Base-by-base conservation (phyloP, 92 coral and sea anemone species). In the Phenganax stokvisi region DNA sequence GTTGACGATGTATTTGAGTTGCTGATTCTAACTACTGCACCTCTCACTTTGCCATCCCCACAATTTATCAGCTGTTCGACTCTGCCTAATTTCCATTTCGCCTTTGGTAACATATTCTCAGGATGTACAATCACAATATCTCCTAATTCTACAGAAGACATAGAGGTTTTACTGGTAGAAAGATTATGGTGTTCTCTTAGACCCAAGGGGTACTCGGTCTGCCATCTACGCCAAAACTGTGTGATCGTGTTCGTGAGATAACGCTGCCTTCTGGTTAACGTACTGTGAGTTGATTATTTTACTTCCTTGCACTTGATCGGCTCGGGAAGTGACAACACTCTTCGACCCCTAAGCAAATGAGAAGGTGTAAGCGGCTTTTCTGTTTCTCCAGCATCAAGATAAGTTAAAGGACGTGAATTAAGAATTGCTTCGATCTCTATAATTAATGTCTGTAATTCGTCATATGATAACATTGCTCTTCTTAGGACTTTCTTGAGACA, bases 181-280 rank as follows among this genome's bases (percentile, higher is more conserved):
- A 72, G 37, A 30, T 70, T 76, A 73, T 85, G 90, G 16, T 77
- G 30, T 8, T 76, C 82, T 75, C 85, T 85, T 54, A 87, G 29
- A 27, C 84, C 88, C 74, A 80, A n/a, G 54, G 83, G 79, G 59
- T 86, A 90, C 51, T 90, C 89, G 1, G 70, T 71, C 44, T 79
- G 82, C 90, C 89, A 83, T 75, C 87, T 70, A 44, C 57, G 77
- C 86, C 86, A 75, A 63, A 81, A 82, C 16, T 81, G 86, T 54
- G 79, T 65, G 28, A 73, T 20, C 0, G 30, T 17, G 68, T 27
- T 61, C 29, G 79, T 27, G 30, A 69, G 64, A 55, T 69, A 54
- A 25, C 85, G 56, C 31, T 69, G 79, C 64, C 83, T 31, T 69
- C 85, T 56, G 12, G 66, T 81, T 72, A 81, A 28, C 0, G 73